A percentile compares a stretch with the other conserved stretches of the same genome.
Conservation (phyloP, 2,797 vertebrate genomes). For the Pipistrellus pygmaeus region DNA sequence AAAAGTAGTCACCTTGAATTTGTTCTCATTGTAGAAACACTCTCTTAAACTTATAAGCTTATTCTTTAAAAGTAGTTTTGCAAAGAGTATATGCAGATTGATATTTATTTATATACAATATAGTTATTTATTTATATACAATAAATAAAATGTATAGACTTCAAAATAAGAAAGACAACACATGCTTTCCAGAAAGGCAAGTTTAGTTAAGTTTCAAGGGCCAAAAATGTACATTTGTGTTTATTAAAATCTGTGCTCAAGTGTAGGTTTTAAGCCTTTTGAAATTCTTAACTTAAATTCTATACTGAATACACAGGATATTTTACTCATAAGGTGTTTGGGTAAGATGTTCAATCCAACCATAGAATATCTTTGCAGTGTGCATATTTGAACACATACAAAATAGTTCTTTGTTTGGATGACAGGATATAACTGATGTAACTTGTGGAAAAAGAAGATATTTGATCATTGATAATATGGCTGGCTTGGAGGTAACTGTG, state of each 20-base stretch:
- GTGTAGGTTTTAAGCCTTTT: conserved; percentile 33
- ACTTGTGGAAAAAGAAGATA: conserved; percentile 75
- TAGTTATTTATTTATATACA: too few relatives aligned
- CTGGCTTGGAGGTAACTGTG: conserved; percentile 83
- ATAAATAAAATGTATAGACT: neutral
- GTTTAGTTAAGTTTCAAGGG: conserved; percentile 8
- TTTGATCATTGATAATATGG: conserved; percentile 87
- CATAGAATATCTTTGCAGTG: neutral
- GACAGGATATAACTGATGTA: conserved; percentile 87
- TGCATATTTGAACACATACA: neutral
- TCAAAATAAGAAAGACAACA: neutral
- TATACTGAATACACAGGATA: neutral
- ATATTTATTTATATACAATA: too few relatives aligned
- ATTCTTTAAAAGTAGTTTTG: neutral
- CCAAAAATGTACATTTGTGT: conserved; percentile 18
- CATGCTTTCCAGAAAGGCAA: neutral
- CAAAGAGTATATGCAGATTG: neutral
- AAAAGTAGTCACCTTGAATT: neutral
- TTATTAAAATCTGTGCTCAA: conserved; percentile 17
- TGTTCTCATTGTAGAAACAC: neutral
- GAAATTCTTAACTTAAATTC: neutral
- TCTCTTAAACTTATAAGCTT: neutral
- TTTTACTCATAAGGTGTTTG: neutral
- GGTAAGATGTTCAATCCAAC: neutral
- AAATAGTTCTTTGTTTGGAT: conserved; percentile 56